Percentiles rank a stretch among this genome's conserved stretches.
These are phyloP conservation scores for Poecile atricapillus DNA, from an alignment of 2,113 vertebrate genomes.

Conservation along the genomic window DNA sequence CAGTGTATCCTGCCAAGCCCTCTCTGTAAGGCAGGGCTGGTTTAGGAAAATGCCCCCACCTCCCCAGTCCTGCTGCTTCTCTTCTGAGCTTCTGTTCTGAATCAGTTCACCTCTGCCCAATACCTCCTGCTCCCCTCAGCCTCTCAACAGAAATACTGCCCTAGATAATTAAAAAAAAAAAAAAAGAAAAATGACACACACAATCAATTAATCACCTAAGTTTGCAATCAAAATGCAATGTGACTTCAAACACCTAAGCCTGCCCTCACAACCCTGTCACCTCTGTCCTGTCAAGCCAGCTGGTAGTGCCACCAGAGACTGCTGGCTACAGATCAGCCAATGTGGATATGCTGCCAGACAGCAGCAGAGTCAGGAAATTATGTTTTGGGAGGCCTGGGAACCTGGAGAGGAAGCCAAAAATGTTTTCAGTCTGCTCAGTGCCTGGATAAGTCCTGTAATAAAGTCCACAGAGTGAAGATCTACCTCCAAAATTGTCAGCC, in stretches of 20 bases:
- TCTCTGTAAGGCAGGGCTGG: background rate
- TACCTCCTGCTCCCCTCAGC: background rate
- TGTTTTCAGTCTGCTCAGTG: background rate
- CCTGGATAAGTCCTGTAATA: background rate
- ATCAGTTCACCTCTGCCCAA: background rate
- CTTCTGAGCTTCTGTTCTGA: background rate
- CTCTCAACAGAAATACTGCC: background rate
- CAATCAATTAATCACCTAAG: background rate
- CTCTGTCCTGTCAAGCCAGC: background rate
- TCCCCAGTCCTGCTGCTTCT: fast-evolving
- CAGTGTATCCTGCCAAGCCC: background rate
- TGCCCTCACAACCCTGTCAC: background rate
- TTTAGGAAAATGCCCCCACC: fast-evolving
- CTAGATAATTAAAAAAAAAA: background rate
- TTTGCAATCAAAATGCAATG: background rate
- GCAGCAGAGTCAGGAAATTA: background rate
- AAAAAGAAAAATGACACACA: fast-evolving
- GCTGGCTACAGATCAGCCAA: background rate
- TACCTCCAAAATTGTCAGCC: background rate
- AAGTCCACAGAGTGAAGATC: background rate
- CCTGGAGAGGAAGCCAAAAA: background rate
- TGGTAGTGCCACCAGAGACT: background rate
- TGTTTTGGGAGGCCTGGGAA: background rate
- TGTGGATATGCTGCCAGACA: background rate
- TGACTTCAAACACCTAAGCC: background rate